phyloP scores from a whole-genome alignment of 30 jellyfish, hydroid and myxozoan species.

The Pseudorhiza aurosa region DNA sequence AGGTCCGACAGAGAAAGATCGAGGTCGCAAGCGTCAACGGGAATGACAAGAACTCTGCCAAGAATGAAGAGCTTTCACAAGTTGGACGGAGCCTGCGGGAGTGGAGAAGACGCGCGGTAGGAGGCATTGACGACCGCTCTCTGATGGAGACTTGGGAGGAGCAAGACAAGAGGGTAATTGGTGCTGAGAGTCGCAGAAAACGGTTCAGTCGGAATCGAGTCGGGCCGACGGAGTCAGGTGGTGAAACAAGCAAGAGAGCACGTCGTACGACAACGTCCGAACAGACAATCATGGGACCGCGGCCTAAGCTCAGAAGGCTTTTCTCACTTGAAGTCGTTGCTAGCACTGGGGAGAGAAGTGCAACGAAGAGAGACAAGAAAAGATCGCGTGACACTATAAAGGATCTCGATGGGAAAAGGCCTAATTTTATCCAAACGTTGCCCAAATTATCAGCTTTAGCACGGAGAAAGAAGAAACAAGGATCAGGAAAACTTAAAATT shows the following conservation, averaged over 20 bases:
- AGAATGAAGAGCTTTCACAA: slow-evolving; percentile 6
- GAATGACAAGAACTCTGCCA: not conserved
- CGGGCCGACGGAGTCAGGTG: not conserved
- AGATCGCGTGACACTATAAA: not conserved
- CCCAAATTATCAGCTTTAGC: slow-evolving; percentile 10
- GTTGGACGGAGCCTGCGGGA: slow-evolving; percentile 37
- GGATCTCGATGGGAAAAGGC: not conserved
- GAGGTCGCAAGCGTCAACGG: not conserved
- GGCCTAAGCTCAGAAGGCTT: not conserved
- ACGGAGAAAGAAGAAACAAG: not conserved
- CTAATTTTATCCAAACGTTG: not conserved
- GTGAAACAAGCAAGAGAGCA: not conserved
- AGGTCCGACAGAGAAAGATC: not conserved
- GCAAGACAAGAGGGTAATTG: slow-evolving; percentile 1
- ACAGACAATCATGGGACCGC: not conserved
- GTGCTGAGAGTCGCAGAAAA: not conserved
- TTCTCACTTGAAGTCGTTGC: not conserved
- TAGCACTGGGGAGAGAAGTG: not conserved
- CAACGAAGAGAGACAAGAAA: not conserved
- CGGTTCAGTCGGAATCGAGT: not conserved
- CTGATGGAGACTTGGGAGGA: slow-evolving; percentile 1
- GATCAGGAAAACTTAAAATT: not conserved
- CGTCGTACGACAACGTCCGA: not conserved
- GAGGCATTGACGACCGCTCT: slow-evolving; percentile 2
- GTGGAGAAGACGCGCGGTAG: slow-evolving; percentile 40